phyloP scores from a whole-genome alignment of 2,113 vertebrate genomes.

The Anarhynchus alexandrinus region DNA sequence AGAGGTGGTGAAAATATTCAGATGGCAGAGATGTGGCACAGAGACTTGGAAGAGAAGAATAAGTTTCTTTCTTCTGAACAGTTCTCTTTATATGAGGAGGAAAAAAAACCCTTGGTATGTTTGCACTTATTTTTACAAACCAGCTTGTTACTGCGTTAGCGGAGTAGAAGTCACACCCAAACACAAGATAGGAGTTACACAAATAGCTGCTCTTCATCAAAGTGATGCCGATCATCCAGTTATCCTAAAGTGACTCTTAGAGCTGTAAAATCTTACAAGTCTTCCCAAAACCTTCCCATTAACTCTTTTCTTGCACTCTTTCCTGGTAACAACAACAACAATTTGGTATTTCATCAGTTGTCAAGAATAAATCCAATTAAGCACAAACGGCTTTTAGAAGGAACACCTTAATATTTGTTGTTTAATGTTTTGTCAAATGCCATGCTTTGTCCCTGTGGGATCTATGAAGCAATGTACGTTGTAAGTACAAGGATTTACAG shows the following conservation, averaged over 20 bases:
- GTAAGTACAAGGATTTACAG: background rate
- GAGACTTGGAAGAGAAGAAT: background rate
- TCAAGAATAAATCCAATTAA: background rate
- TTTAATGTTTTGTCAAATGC: background rate
- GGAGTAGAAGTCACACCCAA: background rate
- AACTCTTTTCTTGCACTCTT: background rate
- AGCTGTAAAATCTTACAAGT: background rate
- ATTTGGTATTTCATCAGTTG: background rate
- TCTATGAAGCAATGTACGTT: background rate
- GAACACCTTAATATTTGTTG: background rate
- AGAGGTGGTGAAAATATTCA: background rate
- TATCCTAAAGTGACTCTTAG: background rate
- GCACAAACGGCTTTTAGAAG: background rate
- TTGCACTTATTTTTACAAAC: background rate
- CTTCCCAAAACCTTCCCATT: background rate
- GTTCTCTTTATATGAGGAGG: background rate
- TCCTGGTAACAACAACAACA: background rate
- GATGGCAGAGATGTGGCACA: background rate
- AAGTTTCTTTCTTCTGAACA: background rate
- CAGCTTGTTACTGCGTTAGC: background rate
- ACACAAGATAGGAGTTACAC: background rate
- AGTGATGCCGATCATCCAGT: background rate
- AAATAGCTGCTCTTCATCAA: background rate
- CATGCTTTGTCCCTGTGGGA: background rate
- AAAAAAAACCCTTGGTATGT: rapidly evolving